phyloP scores from a whole-genome alignment of 2,797 vertebrate species.

The Enteromius unitaeniatus region DNA sequence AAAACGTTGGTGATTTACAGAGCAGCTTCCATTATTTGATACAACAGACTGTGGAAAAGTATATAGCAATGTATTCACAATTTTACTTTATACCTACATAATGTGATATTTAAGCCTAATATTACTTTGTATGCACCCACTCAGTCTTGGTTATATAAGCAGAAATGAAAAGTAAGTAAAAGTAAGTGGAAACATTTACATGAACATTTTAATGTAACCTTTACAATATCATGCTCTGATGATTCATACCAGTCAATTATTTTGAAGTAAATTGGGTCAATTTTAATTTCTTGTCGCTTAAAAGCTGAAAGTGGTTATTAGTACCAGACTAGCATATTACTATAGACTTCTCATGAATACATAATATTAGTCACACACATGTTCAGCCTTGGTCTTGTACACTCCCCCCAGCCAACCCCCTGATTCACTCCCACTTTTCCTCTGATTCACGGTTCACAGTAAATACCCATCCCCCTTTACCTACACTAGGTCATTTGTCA shows the following conservation, averaged over 20 bases:
- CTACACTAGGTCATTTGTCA: slow-evolving; percentile 31
- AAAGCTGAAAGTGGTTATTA: neutral
- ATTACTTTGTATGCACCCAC: neutral
- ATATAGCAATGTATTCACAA: neutral
- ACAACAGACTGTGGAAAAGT: neutral
- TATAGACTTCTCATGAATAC: slow-evolving; percentile 8
- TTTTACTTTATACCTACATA: neutral
- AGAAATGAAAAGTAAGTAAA: neutral
- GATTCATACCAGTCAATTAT: neutral
- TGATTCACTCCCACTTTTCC: slow-evolving; percentile 23
- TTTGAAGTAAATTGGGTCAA: slow-evolving; percentile 15
- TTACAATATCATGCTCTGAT: neutral
- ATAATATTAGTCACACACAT: slow-evolving; percentile 18
- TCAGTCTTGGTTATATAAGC: slow-evolving; percentile 5
- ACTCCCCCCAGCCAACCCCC: slow-evolving; percentile 2
- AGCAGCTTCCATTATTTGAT: neutral
- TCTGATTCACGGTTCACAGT: slow-evolving; percentile 33
- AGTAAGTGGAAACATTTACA: neutral
- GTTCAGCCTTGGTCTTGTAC: neutral
- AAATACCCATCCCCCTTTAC: slow-evolving; percentile 27
- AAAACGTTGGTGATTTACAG: neutral
- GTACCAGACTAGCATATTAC: slow-evolving; percentile 3
- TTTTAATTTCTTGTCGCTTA: slow-evolving; percentile 11
- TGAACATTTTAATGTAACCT: slow-evolving; percentile 10
- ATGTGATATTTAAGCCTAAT: neutral